Conservation (phyloP, 2,113 vertebrate species). For the Bambusicola thoracicus region DNA sequence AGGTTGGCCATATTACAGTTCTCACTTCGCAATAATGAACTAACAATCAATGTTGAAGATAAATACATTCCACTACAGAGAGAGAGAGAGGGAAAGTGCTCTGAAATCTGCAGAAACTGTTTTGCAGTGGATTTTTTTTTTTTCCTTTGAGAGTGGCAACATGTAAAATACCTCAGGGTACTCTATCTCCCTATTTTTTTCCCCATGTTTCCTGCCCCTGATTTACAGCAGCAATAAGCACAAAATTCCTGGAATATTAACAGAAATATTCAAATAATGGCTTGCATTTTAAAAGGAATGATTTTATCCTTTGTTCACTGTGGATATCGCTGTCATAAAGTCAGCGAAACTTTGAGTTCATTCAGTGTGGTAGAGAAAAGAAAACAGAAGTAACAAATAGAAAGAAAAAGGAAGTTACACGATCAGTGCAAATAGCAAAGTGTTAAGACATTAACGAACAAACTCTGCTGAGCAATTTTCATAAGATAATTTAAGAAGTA, state of each 20-base stretch:
- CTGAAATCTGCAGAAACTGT: not conserved
- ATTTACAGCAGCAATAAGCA: slow-evolving; percentile 13
- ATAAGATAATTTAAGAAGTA: not conserved
- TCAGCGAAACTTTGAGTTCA: not conserved
- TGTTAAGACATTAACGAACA: not conserved
- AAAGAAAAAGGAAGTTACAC: not conserved
- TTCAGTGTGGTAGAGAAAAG: not conserved
- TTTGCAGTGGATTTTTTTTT: not conserved
- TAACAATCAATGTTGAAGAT: not conserved
- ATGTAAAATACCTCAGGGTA: not conserved
- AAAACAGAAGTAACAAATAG: not conserved
- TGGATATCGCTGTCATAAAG: not conserved
- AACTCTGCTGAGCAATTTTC: not conserved
- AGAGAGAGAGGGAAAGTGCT: not conserved
- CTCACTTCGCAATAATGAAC: not conserved
- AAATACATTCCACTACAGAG: not conserved
- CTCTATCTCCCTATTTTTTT: not conserved
- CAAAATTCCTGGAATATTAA: not conserved
- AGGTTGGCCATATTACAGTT: not conserved
- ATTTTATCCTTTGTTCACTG: not conserved
- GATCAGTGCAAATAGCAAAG: not conserved
- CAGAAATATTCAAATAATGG: slow-evolving; percentile 12
- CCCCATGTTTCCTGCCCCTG: not conserved
- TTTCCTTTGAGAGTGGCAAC: not conserved
- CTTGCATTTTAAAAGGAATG: not conserved